Conservation (phyloP, 2,888 invertebrate species). For the Drosophila setosimentum region DNA sequence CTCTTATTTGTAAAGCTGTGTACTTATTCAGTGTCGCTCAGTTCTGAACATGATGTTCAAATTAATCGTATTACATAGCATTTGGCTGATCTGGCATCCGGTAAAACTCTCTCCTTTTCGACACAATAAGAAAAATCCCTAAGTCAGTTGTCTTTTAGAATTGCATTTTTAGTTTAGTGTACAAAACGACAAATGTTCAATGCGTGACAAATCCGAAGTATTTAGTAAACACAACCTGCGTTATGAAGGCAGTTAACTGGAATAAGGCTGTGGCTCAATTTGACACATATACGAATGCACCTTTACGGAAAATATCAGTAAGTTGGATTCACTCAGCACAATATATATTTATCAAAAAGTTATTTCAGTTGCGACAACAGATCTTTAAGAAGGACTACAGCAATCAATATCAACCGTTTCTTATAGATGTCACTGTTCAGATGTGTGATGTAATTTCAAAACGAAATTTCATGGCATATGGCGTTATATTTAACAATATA, state of each 20-base stretch:
- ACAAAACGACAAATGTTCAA: too few species aligned
- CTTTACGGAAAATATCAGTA: constrained; percentile 40
- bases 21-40: neutral
- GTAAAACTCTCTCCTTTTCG: too few species aligned
- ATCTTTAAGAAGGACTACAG: constrained; percentile 42
- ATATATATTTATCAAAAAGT: too few species aligned
- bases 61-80: neutral
- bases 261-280: constrained; percentile 37
- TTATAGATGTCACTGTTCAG: constrained; percentile 43
- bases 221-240: constrained; percentile 30
- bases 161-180: too few species aligned
- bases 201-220: constrained; percentile 10
- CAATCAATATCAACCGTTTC: constrained; percentile 55
- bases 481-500: neutral
- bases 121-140: neutral
- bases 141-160: neutral
- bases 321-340: constrained; percentile 3
- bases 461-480: constrained; percentile 24
- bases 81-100: too few species aligned
- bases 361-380: constrained; percentile 4
- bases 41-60: neutral
- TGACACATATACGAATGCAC: constrained; percentile 29
- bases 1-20: neutral
- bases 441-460: constrained; percentile 40
- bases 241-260: constrained; percentile 49